A percentile compares a stretch with the other conserved stretches of the same genome.
phyloP scores from a whole-genome alignment of 2,113 vertebrate species.

The Diadophis punctatus region DNA sequence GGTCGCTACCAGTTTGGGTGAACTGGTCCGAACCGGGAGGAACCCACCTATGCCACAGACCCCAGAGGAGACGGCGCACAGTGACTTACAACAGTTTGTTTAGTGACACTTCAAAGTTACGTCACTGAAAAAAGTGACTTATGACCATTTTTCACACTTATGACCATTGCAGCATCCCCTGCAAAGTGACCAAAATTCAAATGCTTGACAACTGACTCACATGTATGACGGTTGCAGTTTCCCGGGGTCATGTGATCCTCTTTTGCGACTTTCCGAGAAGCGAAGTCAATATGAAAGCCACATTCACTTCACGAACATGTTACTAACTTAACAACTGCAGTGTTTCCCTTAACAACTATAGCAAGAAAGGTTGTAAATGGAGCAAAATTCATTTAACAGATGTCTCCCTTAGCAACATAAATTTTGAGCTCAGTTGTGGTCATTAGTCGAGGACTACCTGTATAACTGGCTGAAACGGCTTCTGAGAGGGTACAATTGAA shows the following conservation, averaged over 20 bases:
- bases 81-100: not conserved
- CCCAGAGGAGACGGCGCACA: not conserved
- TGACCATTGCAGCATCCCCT: not conserved
- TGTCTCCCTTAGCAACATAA: not conserved
- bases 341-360: not conserved
- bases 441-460: not conserved
- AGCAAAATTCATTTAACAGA: not conserved
- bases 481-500: conserved; percentile 12
- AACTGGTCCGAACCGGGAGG: too few species aligned
- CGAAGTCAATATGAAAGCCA: too few species aligned
- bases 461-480: conserved; percentile 35
- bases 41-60: too few species aligned
- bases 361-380: not conserved
- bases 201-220: not conserved
- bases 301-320: not conserved
- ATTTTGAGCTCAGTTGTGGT: not conserved
- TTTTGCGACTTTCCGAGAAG: too few species aligned
- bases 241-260: too few species aligned
- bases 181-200: not conserved
- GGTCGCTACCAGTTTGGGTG: too few species aligned
- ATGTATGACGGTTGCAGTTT: not conserved
- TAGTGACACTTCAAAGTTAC: not conserved
- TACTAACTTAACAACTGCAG: not conserved
- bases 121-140: not conserved
- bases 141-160: not conserved